Evolutionary conservation across 2,888 invertebrate genomes (phyloP), one percentile per base, ranked within the genome.

Genomic region (Drosophila quinaria): DNA sequence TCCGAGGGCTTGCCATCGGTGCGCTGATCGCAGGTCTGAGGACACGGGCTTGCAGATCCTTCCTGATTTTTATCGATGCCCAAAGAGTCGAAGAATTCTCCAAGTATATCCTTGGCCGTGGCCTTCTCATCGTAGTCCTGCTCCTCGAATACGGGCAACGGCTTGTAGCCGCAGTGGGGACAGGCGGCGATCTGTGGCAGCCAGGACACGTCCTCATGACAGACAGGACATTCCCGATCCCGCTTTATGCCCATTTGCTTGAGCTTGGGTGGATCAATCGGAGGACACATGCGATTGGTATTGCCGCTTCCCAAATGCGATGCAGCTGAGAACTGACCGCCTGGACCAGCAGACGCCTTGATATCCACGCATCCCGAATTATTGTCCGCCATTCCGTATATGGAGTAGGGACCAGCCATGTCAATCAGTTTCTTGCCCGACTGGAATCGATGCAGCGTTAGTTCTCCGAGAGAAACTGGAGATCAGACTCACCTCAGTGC

Each of bases 141-240:
- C 35, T 92, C 85, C n/a, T 69, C 68, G 19, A 83, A 78, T 17
- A 75, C 61, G 0, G 92, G 91, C 25, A 91, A 64, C 0, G 90
- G 88, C 46, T 91, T 92, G 70, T 91, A 91, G 37, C 91, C 90
- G 65, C 92, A 92, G 51, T 90, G 88, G 0, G 91, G 91, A 59
- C 92, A 91, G 0, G 93, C 90, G 4, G 93, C 92, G 83, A 94
- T 91, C 78, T 93, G 92, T 22, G 92, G 92, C 62, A 94, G 56
- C 90, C 90, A 92, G 0, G 89, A 81, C 3, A 92, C 83, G 41
- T 92, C 90, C 67, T 80, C 89, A 8, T 89, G 82, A 58, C 92
- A 92, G 15, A 92, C 73, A 0, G 90, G 81, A 54, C 92, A 92
- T 11, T 29, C 52, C 15, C 74, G 63, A 0, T 11, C 56, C 9